phyloP scores from a whole-genome alignment of 2,113 vertebrate genomes.

The Theropithecus gelada region DNA sequence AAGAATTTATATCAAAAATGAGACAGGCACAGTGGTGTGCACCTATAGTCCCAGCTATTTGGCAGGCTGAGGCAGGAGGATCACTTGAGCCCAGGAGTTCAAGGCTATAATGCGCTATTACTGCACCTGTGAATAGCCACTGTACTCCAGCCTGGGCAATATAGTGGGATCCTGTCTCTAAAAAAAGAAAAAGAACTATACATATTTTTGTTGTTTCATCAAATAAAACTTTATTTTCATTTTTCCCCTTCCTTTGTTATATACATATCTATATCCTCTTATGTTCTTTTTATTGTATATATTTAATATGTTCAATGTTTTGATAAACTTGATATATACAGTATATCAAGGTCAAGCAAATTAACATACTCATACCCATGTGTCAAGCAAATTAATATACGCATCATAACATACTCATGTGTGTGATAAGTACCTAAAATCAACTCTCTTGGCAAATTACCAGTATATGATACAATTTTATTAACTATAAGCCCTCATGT shows the following conservation, averaged over 20 bases:
- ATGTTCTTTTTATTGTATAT: neutral
- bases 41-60: neutral
- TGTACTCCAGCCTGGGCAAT: neutral
- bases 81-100: too few species aligned
- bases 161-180: neutral
- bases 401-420: neutral
- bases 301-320: neutral
- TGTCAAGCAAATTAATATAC: neutral
- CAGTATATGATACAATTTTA: neutral
- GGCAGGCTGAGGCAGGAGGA: neutral
- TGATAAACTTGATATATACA: neutral
- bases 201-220: neutral
- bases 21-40: neutral
- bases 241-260: neutral
- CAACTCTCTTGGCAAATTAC: neutral
- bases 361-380: neutral
- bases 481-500: neutral
- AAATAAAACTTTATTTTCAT: neutral
- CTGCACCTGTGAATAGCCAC: neutral
- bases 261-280: neutral
- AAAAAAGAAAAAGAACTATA: neutral
- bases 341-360: neutral
- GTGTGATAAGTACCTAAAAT: neutral
- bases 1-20: neutral
- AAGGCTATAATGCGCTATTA: neutral